Evolutionary conservation across 1,140 invertebrate species (phyloP), one percentile per base, ranked within the genome.

Genomic region (Bombyx mandarina): DNA sequence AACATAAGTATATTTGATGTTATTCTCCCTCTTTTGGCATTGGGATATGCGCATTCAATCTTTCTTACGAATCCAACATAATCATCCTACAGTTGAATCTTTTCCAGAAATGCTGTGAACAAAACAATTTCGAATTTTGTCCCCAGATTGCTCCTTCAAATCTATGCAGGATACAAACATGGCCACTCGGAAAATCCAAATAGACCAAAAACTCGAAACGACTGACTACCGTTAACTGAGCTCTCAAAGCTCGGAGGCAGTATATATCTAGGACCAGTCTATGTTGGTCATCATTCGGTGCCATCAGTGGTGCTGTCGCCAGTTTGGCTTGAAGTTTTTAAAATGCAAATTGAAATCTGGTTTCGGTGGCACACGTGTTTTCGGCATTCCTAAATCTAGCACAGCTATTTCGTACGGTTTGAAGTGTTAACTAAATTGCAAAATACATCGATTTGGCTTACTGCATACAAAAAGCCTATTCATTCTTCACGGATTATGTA

Each of bases 331-430:
- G 51, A 48, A 49, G 51, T 55, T 63, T 63, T 67, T 59, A 61
- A 67, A 67, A 67, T 64, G 62, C 52, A 64, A 67, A 63, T 67
- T 67, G 65, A 67, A 64, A 61, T 54, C 47, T 57, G 57, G 59
- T 60, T 62, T 59, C 46, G 56, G 50, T 58, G 9, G 45, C 43
- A 35, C 51, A 52, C 50, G 48, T 62, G 53, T 53, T 9, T 49
- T 54, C 58, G 26, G n/a, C 18, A 35, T 35, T 35, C 43, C 46
- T 54, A 52, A 58, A 43, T 53, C 26, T 12, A 57, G 44, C 57
- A 57, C 35, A 50, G 46, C 52, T 55, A 54, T 22, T 10, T 35
- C 42, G n/a, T 12, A 12, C 48, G 48, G 6, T 35, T 35, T 5
- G 26, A 35, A 35, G 26, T 3, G 26, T 35, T 5, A 35, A 18